A percentile compares a stretch with the other conserved stretches of the same genome.
These are phyloP conservation scores for Oscheius sp. DNA, from an alignment of 2,888 invertebrate genomes.

Conservation along the genomic window DNA sequence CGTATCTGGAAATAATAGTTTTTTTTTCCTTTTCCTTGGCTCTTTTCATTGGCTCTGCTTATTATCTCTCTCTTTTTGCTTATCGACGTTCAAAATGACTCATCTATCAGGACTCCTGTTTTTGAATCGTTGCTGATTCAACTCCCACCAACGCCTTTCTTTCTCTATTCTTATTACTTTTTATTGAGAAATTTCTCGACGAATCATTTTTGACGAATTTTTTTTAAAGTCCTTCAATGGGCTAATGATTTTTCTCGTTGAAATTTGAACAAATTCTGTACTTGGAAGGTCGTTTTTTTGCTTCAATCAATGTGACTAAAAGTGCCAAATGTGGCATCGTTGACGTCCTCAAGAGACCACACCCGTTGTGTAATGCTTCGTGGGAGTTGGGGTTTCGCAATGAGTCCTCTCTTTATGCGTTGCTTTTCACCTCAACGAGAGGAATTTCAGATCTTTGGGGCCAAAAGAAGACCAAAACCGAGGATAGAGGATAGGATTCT, in stretches of 20 bases:
- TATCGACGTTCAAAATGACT: not conserved
- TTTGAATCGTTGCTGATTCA: conserved; percentile 5
- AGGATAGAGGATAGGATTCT: not conserved
- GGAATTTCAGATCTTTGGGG: not conserved
- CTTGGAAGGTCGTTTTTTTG: no score
- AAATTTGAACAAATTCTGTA: no score
- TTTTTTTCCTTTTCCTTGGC: no score
- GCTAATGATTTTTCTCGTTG: no score
- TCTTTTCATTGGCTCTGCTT: not conserved
- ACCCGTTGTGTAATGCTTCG: conserved; percentile 17
- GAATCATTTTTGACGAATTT: not conserved
- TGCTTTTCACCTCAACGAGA: not conserved
- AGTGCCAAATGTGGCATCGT: not conserved
- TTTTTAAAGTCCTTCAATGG: not conserved
- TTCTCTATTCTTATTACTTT: not conserved
- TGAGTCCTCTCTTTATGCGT: not conserved
- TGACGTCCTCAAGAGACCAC: conserved; percentile 7
- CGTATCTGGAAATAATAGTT: not conserved
- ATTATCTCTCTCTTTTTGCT: not conserved
- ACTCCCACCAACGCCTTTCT: not conserved
- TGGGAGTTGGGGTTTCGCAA: conserved; percentile 20
- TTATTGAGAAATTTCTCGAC: not conserved
- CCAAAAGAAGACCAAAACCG: not conserved
- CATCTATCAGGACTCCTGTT: not conserved
- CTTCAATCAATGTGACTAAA: no score